A percentile compares a stretch with the other conserved stretches of the same genome.
Evolutionary conservation across 1,140 invertebrate species (phyloP).

Genomic region (Drosophila tristis): DNA sequence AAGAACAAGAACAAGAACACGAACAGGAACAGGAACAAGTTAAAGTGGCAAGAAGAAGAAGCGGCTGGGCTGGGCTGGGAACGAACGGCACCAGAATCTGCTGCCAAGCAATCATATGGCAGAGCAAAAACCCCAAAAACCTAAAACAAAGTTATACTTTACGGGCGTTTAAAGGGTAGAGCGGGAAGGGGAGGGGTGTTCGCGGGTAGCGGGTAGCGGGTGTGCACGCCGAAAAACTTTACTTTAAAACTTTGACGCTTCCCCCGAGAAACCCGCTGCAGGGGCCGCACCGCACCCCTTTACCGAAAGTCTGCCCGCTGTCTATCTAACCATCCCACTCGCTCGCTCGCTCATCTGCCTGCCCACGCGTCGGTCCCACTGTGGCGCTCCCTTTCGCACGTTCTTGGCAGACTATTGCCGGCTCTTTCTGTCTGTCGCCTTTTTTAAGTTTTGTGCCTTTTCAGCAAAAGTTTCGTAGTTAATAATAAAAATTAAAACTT

Average conservation of each 20-base stretch:
- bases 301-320: constrained; percentile 58
- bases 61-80: neutral
- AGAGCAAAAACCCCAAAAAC: constrained; percentile 74
- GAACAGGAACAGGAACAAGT: constrained; percentile 47
- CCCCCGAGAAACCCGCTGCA: neutral
- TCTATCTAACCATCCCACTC: constrained; percentile 47
- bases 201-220: constrained; percentile 14
- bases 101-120: constrained; percentile 17
- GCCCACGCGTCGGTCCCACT: neutral
- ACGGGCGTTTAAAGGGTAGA: constrained; percentile 66
- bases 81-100: neutral
- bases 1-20: constrained; percentile 48
- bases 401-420: neutral
- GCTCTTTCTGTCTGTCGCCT: constrained; percentile 63
- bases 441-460: constrained; percentile 78
- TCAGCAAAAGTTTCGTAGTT: constrained; percentile 77
- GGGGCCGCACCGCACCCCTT: constrained; percentile 31
- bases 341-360: constrained; percentile 13
- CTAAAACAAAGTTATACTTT: constrained; percentile 83
- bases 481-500: constrained; percentile 84
- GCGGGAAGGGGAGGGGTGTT: neutral
- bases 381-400: neutral
- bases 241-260: constrained; percentile 77
- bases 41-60: constrained; percentile 50
- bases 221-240: constrained; percentile 73